Base-by-base conservation (phyloP, 2,888 invertebrate genomes). In the Cheilosia soror region DNA sequence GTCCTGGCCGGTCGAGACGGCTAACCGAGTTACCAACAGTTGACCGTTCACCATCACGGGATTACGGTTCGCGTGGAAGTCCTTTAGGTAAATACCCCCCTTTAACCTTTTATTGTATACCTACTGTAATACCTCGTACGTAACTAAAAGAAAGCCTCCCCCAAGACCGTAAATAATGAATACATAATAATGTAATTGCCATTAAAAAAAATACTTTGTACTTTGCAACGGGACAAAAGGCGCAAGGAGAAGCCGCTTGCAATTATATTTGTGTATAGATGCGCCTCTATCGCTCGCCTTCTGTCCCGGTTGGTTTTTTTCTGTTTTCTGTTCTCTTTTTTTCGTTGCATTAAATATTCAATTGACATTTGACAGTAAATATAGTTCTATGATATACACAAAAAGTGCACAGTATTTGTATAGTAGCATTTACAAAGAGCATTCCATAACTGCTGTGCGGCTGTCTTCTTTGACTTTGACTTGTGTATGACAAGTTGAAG, bases 31-130 rank as follows among this genome's bases (percentile, higher is more conserved):
- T 97, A 93, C 97, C 97, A 92, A 97, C 96, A 92, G 97, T 97
- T 93, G 97, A 97, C 95, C 95, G 97, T 92, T 96, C 96, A 93
- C 97, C 97, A 92, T 96, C 96, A 90, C 94, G 97, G 92, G 95
- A 94, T 92, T 96, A 96, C 93, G 92, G 92, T 90, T 89, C 91
- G 95, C 95, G 94, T 90, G 93, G 93, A 89, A 93, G 93, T 92
- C 93, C 94, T 89, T 90, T 93, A 91, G 93, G 93, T 92, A 93
- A 93, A 87, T 92, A 92, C 88, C 73, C 31, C 71, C 66, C 53
- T 57, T 65, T 77, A 63, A 58, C 55, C 58, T 37, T 66, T 53
- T 40, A 37, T n/a, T 37, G 37, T 37, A 37, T 37, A 37, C 37
- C 11, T 9, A 27, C 29, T 29, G 29, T 37, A 47, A 9, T 20